Percentiles rank a stretch among this genome's conserved stretches.
Evolutionary conservation across 2,113 vertebrate genomes (phyloP).

Genomic region (Aegypius monachus): DNA sequence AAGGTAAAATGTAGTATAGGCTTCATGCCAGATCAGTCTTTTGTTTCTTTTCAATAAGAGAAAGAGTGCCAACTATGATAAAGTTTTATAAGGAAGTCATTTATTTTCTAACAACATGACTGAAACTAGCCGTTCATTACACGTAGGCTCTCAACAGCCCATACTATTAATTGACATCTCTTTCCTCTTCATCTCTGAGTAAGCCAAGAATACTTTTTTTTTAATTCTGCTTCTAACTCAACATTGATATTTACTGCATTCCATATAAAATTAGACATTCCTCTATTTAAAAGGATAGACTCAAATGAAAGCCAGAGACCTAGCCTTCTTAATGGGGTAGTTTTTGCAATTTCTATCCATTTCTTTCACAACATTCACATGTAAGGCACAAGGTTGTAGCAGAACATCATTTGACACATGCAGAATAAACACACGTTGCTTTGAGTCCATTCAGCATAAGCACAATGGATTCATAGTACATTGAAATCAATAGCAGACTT

Average conservation of each 20-base stretch:
- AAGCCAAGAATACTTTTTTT: not conserved
- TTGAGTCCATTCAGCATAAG: not conserved
- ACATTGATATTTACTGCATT: not conserved
- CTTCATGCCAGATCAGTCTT: slow-evolving; percentile 24
- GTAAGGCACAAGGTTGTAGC: not conserved
- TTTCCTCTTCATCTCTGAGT: not conserved
- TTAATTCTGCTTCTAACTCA: not conserved
- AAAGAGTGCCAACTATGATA: slow-evolving; percentile 22
- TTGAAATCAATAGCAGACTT: not conserved
- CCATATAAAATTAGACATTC: not conserved
- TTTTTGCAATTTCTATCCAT: not conserved
- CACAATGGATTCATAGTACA: not conserved
- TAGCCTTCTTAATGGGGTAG: not conserved
- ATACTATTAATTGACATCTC: not conserved
- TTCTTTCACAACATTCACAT: not conserved
- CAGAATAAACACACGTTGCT: not conserved
- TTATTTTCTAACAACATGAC: not conserved
- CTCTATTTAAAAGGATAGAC: not conserved
- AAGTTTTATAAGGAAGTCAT: slow-evolving; percentile 30
- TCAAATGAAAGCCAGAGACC: not conserved
- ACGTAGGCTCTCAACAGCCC: not conserved
- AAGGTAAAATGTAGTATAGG: slow-evolving; percentile 19
- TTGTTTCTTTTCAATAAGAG: slow-evolving; percentile 44
- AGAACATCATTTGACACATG: not conserved
- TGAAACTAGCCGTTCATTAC: not conserved